Base-by-base conservation (phyloP, 1,140 invertebrate species). In the Megathymus violae region DNA sequence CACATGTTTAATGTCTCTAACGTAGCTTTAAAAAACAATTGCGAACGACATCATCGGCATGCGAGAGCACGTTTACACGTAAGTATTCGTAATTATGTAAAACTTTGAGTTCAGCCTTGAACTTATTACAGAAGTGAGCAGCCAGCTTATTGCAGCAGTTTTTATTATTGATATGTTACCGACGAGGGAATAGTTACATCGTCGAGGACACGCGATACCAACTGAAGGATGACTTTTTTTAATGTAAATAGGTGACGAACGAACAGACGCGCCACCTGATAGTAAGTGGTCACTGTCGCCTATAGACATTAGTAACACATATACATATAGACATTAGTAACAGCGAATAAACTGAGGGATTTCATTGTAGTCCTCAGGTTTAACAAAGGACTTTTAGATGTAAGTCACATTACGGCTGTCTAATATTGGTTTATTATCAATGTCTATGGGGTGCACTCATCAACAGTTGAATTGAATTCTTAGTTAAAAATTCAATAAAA, bases 61-160 rank as follows among this genome's bases (percentile, higher is more conserved):
- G 76, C 80, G 60, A 76, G 67, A 74, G 73, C 69, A 77, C 62
- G 74, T 80, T 76, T 78, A 68, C 77, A 71, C 58, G 72, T 75
- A 71, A 80, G 71, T 66, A 50, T 54, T 77, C 73, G 67, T 77
- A 76, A 82, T 80, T 78, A 81, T 78, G 74, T 73, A 80, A 74
- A 76, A 69, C 50, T 73, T 79, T 76, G 54, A 69, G 62, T 67
- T 44, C 67, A 71, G 69, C 78, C 76, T 81, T 83, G 74, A 78
- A 85, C 76, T 74, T 80, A 78, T 62, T 78, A 64, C 48, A 64
- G 48, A 62, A 61, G 61, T 62, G 52, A 63, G 15, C 31, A 27
- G 27, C 41, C 19, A 60, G 27, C 13, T 48, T 22, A 34, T 36
- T 22, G 41, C 27, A 34, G 34, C 17, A 22, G 51, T 22, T 25